These are phyloP conservation scores for Gyrodactylus salaris DNA, from an alignment of 1,140 invertebrate genomes.

Conservation along the genomic window DNA sequence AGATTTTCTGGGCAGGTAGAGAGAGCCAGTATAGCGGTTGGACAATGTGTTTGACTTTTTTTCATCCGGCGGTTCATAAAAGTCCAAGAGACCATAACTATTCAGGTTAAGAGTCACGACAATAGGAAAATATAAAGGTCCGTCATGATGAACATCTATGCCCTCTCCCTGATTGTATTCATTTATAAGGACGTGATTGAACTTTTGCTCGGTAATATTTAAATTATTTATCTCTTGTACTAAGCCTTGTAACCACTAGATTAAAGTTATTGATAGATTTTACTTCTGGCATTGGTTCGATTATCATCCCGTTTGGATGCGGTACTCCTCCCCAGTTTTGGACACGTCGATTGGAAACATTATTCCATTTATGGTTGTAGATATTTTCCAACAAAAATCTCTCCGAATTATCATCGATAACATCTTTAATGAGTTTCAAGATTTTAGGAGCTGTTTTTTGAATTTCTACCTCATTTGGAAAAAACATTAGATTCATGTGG, in stretches of 20 bases:
- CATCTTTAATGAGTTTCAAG: background rate
- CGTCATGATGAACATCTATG: background rate
- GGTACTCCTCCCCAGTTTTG: background rate
- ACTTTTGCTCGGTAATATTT: background rate
- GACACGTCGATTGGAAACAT: background rate
- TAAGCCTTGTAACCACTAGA: background rate
- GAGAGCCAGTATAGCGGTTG: background rate
- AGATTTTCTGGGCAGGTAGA: background rate
- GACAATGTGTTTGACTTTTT: background rate
- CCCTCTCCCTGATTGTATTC: background rate
- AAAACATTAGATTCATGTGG: background rate
- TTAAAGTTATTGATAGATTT: background rate
- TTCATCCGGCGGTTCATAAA: background rate
- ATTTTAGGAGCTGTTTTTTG: background rate
- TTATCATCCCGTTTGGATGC: background rate
- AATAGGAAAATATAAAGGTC: background rate
- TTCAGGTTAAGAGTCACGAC: background rate
- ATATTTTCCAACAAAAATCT: background rate
- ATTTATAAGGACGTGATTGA: background rate
- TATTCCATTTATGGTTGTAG: background rate
- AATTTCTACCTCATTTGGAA: background rate
- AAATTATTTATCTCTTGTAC: background rate
- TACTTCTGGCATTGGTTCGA: background rate
- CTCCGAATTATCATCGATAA: background rate
- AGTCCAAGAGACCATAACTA: background rate